phyloP scores from a whole-genome alignment of 2,888 invertebrate species.

The Idaea aversata region DNA sequence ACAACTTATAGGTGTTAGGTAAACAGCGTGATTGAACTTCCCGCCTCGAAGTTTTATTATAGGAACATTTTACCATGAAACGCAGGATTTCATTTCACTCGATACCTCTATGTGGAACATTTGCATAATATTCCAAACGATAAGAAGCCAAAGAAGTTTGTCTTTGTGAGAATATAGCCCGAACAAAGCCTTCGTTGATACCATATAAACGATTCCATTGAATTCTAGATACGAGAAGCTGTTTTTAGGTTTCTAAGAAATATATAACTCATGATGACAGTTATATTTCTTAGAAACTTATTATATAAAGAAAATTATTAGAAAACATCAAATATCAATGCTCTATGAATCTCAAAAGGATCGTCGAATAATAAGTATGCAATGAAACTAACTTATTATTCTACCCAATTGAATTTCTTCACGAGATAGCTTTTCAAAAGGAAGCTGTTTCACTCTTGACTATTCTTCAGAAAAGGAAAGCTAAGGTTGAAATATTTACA shows the following conservation, averaged over 20 bases:
- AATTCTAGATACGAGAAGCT: not conserved
- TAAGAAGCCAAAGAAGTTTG: constrained; percentile 44
- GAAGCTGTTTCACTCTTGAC: constrained; percentile 44
- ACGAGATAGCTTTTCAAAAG: constrained; percentile 35
- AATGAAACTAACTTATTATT: constrained; percentile 3
- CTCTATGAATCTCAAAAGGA: not conserved
- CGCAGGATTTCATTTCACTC: constrained; percentile 18
- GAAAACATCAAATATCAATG: not conserved
- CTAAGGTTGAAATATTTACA: constrained; percentile 30
- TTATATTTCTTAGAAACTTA: no score
- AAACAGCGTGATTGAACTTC: not conserved
- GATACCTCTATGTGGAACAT: constrained; percentile 36
- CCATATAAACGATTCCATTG: not conserved
- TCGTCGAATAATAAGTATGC: not conserved
- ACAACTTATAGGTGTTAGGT: constrained; percentile 1
- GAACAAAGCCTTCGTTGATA: not conserved
- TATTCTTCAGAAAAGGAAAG: constrained; percentile 36
- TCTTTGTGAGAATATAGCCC: constrained; percentile 28
- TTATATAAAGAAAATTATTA: not conserved
- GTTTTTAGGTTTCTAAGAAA: not conserved
- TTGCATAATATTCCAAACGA: constrained; percentile 56
- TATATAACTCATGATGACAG: not conserved
- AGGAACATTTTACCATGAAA: constrained; percentile 16
- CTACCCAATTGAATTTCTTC: constrained; percentile 29
- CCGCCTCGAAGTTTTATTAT: not conserved